Evolutionary conservation across 2,797 vertebrate genomes (phyloP), one percentile per base, ranked within the genome.

Genomic region (Threskiornis aethiopicus): DNA sequence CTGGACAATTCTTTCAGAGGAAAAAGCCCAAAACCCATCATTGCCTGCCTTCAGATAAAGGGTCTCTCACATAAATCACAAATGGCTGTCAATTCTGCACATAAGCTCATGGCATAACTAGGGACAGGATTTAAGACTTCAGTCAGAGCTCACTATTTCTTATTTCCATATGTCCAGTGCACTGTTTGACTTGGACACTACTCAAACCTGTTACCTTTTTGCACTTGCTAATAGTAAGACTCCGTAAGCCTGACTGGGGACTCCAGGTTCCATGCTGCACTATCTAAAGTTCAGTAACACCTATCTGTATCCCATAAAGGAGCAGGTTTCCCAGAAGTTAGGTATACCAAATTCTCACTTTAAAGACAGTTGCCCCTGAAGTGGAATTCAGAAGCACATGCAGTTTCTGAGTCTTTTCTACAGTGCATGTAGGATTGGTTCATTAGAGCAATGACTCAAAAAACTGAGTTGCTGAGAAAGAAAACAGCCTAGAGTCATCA

Each of bases 11-110:
- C 16, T 81, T 20, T 75, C 25, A 8, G 11, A 75, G 16, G 13
- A 11, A 72, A 84, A 58, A 4, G 1, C 3, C 3, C 5, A 15
- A 90, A 59, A 5, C 1, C 7, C 29, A 54, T 47, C 16, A 2
- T 78, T 62, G 29, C 3, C 3, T 78, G 29, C 8, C n/a, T 75
- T 91, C 61, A 54, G 3, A 1, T 25, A 37, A 28, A 71, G 5
- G 2, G 2, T 58, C 11, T 62, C 41, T 84, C 37, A 25, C 7
- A 39, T 51, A 71, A 82, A 46, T 55, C 5, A 51, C 2, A 58
- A 49, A 46, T 13, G 10, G 2, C 22, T 54, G 44, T 6, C 3
- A 87, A 21, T 49, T 37, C 51, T 78, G 78, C 47, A 42, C 2
- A 11, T 33, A 78, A 93, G 4, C 3, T 35, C 26, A 24, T 21